A percentile compares a stretch with the other conserved stretches of the same genome.
These are phyloP conservation scores for Onthophagus taurus DNA, from an alignment of 1,140 invertebrate genomes.

Conservation along the genomic window DNA sequence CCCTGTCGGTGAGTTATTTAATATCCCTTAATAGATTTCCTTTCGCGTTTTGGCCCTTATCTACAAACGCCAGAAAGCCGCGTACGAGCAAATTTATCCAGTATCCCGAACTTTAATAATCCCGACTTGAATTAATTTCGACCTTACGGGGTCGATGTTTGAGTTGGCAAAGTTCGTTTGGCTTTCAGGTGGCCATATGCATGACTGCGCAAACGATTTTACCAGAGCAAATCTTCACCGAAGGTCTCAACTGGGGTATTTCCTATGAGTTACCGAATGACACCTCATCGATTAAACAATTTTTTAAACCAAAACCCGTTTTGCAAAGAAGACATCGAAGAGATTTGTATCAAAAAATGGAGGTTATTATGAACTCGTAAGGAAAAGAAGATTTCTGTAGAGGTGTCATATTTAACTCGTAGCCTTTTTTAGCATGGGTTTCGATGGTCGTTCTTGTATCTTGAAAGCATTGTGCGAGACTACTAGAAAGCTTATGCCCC, in stretches of 20 bases:
- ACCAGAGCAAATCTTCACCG: constrained; percentile 49
- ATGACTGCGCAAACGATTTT: constrained; percentile 27
- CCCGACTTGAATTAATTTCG: neutral
- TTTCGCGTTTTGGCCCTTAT: no score
- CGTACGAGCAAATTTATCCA: neutral
- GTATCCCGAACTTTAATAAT: neutral
- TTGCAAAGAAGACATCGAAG: constrained; percentile 45
- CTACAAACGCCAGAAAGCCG: neutral
- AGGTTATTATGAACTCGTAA: constrained; percentile 60
- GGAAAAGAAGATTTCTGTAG: no score
- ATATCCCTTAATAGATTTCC: no score
- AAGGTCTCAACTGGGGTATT: constrained; percentile 64
- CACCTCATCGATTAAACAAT: constrained; percentile 47
- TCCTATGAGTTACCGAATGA: constrained; percentile 64
- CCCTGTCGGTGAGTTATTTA: constrained; percentile 53
- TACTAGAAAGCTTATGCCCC: constrained; percentile 50
- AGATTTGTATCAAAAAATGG: constrained; percentile 55
- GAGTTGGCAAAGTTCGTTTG: neutral
- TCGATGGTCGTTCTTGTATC: constrained; percentile 57
- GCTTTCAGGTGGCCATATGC: constrained; percentile 22
- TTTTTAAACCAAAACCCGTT: constrained; percentile 29
- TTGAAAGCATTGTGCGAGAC: constrained; percentile 66
- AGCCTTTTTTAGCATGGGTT: constrained; percentile 41
- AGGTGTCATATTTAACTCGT: neutral
- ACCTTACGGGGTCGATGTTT: neutral